Evolutionary conservation across 2,888 invertebrate genomes (phyloP).

Genomic region (Melieria omissa): DNA sequence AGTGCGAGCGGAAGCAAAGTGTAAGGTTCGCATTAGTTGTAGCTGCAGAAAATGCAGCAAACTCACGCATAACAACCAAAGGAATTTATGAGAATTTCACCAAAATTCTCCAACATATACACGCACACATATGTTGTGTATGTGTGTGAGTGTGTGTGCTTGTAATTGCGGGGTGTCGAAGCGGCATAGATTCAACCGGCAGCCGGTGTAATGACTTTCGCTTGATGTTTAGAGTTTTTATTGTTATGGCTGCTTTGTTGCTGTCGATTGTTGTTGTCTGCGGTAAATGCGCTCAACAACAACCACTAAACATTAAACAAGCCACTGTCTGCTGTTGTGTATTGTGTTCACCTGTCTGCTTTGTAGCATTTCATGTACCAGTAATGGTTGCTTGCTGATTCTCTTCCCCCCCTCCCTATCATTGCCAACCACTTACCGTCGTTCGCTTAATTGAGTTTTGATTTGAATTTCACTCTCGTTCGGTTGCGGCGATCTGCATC

Average conservation of each 20-base stretch:
- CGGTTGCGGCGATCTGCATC: neutral
- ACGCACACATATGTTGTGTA: neutral
- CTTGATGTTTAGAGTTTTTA: neutral
- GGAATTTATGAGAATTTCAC: neutral
- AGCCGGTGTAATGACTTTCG: neutral
- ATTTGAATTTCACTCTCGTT: conserved; percentile 11
- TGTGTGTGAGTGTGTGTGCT: conserved; percentile 37
- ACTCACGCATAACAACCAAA: neutral
- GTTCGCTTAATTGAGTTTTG: conserved; percentile 14
- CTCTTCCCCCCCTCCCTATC: too few relatives aligned
- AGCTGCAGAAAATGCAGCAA: too few relatives aligned
- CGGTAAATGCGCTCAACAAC: too few relatives aligned
- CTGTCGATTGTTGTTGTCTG: neutral
- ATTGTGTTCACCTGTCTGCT: neutral
- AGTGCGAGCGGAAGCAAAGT: too few relatives aligned
- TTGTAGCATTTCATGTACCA: neutral
- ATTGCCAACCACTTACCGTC: conserved; percentile 4
- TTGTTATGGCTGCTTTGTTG: neutral
- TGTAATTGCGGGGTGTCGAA: conserved; percentile 35
- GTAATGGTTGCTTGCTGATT: neutral
- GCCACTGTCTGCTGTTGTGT: neutral
- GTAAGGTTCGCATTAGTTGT: too few relatives aligned
- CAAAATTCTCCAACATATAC: neutral
- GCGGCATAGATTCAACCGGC: neutral
- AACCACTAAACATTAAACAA: neutral